phyloP scores from a whole-genome alignment of 2,888 invertebrate genomes.

The Coecobrya sp. region DNA sequence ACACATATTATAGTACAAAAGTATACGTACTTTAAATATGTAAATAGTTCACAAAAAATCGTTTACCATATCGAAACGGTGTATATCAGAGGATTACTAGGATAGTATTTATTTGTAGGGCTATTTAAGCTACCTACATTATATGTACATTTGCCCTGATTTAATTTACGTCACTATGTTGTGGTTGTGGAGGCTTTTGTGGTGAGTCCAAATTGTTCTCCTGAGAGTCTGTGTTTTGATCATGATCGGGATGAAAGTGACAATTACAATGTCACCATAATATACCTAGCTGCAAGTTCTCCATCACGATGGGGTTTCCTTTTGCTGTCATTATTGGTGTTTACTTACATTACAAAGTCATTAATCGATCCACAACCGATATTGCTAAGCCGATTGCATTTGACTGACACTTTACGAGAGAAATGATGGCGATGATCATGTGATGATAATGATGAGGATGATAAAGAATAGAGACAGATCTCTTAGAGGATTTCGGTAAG shows the following conservation, averaged over 20 bases:
- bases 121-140: no score
- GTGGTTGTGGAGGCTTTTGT: slow-evolving; percentile 37
- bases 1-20: no score
- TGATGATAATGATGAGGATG: slow-evolving; percentile 33
- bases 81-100: no score
- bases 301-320: neutral
- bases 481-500: no score
- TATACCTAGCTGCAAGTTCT: neutral
- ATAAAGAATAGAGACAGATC: neutral
- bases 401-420: slow-evolving; percentile 62
- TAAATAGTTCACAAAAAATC: neutral
- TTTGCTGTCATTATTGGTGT: neutral
- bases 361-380: neutral
- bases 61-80: no score
- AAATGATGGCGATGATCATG: slow-evolving; percentile 43
- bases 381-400: neutral
- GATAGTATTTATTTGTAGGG: no score
- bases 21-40: no score
- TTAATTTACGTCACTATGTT: slow-evolving; percentile 70
- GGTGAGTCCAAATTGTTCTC: neutral
- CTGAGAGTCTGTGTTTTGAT: neutral
- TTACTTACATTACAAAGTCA: neutral
- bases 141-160: slow-evolving; percentile 55
- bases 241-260: neutral
- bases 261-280: neutral